Base-by-base conservation (phyloP, 2,113 vertebrate species). In the Butorides virescens region DNA sequence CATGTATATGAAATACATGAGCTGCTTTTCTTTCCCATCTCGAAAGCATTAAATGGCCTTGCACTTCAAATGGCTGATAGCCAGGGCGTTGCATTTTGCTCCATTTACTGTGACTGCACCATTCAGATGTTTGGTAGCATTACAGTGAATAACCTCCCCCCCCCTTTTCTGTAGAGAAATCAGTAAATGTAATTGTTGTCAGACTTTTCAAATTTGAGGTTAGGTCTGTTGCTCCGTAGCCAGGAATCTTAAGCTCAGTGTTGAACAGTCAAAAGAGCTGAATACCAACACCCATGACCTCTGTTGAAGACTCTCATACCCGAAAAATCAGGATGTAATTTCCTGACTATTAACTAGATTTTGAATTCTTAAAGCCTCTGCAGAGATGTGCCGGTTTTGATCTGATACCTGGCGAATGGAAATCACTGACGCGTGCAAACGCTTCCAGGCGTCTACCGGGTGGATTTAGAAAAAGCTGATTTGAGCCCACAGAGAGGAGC, bases 231-330 rank as follows among this genome's bases (percentile, higher is more conserved):
- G 47, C 34, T 94, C 27, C 30, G 2, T 26, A 37, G 53, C 6
- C 27, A 15, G 34, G 55, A 56, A 59, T 49, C 52, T 49, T 22
- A 16, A 67, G 19, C 42, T 90, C 15, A 52, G n/a, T 14, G 21
- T 44, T 68, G 29, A 55, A 6, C 25, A 65, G 53, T 65, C 23
- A 37, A 15, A 55, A 67, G 36, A 61, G 22, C 66, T 52, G 80
- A 50, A 68, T 0, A 0, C 86, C 4, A n/a, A 73, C 46, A 62
- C 25, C 9, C 0, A 0, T 21, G 37, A 55, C 6, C 25, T 44
- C 36, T 1, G 0, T 17, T 47, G 37, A 36, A 36, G 37, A 20
- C 12, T 56, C 14, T 42, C 27, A 3, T 7, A 32, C 14, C 25
- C 18, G 9, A 9, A 32, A 84, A 66, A n/a, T 49, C 68, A n/a